phyloP scores from a whole-genome alignment of 2,797 vertebrate genomes.

The Sarcophilus harrisii region DNA sequence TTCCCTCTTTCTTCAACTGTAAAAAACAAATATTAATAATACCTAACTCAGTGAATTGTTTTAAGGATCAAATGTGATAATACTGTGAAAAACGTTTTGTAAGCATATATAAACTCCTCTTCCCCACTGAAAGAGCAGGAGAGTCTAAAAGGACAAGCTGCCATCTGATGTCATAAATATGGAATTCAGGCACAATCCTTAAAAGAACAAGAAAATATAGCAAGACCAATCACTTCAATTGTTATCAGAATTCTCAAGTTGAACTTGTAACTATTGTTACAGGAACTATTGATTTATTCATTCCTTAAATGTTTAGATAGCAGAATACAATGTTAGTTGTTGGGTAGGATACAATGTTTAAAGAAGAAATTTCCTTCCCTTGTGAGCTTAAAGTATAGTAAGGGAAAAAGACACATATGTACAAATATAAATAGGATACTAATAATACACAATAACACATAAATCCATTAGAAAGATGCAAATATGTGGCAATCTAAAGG shows the following conservation, averaged over 20 bases:
- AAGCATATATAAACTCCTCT: neutral
- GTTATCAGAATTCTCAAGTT: neutral
- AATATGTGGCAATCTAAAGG: neutral
- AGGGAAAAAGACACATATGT: neutral
- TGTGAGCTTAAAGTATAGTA: neutral
- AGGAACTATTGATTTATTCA: neutral
- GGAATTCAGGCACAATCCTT: neutral
- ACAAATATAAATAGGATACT: neutral
- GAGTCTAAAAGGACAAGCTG: neutral
- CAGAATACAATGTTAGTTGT: neutral
- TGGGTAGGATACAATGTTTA: neutral
- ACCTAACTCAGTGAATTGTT: neutral
- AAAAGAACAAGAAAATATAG: neutral
- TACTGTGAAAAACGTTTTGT: neutral
- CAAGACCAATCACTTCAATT: neutral
- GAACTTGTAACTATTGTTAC: neutral
- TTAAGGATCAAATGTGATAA: neutral
- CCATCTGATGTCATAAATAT: neutral
- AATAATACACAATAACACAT: neutral
- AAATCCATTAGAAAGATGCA: neutral
- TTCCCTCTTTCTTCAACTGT: neutral
- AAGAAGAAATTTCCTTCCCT: neutral
- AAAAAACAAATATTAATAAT: neutral
- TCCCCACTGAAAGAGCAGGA: neutral
- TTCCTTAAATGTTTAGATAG: neutral